Conservation (phyloP, 2,797 vertebrate species). For the Clarias platycephalus region DNA sequence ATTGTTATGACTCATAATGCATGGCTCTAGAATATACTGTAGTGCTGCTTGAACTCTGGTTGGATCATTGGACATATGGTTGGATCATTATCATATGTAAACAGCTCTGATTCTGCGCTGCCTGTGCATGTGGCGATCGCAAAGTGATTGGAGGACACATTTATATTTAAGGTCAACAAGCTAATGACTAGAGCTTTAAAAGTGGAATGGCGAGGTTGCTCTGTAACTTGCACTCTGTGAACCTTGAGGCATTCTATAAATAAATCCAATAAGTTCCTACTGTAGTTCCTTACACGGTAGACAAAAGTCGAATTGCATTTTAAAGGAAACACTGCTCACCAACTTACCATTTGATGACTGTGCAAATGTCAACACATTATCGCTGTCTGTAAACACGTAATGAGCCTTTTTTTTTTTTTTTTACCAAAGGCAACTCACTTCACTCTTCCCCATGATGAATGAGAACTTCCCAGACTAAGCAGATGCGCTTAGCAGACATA, state of each 20-base stretch:
- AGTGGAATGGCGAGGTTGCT: neutral
- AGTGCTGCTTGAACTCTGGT: neutral
- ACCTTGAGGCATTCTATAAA: neutral
- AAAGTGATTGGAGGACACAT: neutral
- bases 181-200: neutral
- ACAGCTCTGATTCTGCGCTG: neutral
- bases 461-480: slow-evolving; percentile 33
- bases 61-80: too few relatives aligned
- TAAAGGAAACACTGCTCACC: neutral
- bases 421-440: neutral
- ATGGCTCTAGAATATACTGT: too few relatives aligned
- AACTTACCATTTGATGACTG: slow-evolving; percentile 25
- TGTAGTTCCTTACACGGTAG: neutral
- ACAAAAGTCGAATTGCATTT: neutral
- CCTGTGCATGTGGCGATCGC: neutral
- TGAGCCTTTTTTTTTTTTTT: neutral
- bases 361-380: slow-evolving; percentile 8
- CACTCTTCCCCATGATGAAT: neutral
- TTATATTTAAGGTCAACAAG: neutral
- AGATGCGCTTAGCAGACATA: slow-evolving; percentile 40
- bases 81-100: neutral
- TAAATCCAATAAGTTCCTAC: neutral
- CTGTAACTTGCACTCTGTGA: neutral
- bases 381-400: slow-evolving; percentile 21
- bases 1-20: too few relatives aligned